Evolutionary conservation across 1,140 invertebrate species (phyloP).

Genomic region (Octopus bimaculoides): DNA sequence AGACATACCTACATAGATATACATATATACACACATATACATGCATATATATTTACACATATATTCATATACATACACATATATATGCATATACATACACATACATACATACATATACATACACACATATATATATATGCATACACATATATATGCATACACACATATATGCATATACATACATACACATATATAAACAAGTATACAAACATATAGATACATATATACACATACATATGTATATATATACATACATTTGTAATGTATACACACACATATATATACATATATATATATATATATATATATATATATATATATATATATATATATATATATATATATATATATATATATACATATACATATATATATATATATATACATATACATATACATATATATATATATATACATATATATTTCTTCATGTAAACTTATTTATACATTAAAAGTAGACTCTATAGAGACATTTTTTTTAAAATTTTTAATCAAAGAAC

Average conservation of each 20-base stretch:
- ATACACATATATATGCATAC: not conserved
- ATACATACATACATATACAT: not conserved
- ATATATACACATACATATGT: not conserved
- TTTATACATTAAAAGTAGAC: too few relatives aligned
- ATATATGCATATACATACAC: not conserved
- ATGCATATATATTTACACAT: not conserved
- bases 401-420: not conserved
- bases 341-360: not conserved
- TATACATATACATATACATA: not conserved
- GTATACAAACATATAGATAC: not conserved
- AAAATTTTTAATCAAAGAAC: not conserved
- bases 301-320: not conserved
- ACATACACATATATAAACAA: not conserved
- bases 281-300: not conserved
- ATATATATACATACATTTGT: not conserved
- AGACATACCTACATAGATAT: too few relatives aligned
- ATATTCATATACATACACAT: not conserved
- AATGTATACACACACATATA: not conserved
- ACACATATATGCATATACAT: not conserved
- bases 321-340: not conserved
- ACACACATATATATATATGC: not conserved
- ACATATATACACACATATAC: not conserved
- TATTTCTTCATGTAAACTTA: not conserved
- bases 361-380: not conserved
- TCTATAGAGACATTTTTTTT: too few relatives aligned